A percentile compares a stretch with the other conserved stretches of the same genome.
Evolutionary conservation across 2,888 invertebrate genomes (phyloP).

Genomic region (Ichneumon xanthorius): DNA sequence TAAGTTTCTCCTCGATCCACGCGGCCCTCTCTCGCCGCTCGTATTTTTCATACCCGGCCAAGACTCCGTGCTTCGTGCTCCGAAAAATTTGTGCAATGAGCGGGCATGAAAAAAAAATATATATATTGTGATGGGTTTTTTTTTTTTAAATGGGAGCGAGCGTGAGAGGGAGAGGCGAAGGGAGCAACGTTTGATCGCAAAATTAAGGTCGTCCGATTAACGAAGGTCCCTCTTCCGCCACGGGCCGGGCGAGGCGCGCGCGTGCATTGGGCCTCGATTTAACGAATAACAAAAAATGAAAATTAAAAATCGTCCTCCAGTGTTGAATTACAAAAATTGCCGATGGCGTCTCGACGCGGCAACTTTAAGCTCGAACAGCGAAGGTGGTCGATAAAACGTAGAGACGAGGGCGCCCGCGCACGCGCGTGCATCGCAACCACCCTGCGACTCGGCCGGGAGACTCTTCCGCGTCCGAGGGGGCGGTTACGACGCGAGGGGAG

Average conservation of each 20-base stretch:
- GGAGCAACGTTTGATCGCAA: background rate
- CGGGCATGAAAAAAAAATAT: background rate
- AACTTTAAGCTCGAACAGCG: constrained; percentile 1
- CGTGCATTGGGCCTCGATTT: background rate
- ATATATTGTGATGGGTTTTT: background rate
- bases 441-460: background rate
- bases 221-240: constrained; percentile 36
- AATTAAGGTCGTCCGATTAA: constrained; percentile 19
- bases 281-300: background rate
- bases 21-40: background rate
- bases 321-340: background rate
- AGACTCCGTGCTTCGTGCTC: constrained; percentile 1
- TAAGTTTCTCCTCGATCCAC: constrained; percentile 4
- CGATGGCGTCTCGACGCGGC: background rate
- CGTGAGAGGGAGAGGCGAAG: background rate
- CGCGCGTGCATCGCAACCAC: background rate
- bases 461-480: background rate
- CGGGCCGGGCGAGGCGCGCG: background rate
- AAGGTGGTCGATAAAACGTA: background rate
- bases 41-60: background rate
- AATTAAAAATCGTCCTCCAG: constrained; percentile 24
- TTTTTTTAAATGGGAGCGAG: background rate
- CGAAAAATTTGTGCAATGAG: background rate
- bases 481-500: background rate
- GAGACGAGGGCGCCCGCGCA: background rate